These are phyloP conservation scores for Antheraea pernyi DNA, from an alignment of 1,140 invertebrate genomes.

Conservation along the genomic window DNA sequence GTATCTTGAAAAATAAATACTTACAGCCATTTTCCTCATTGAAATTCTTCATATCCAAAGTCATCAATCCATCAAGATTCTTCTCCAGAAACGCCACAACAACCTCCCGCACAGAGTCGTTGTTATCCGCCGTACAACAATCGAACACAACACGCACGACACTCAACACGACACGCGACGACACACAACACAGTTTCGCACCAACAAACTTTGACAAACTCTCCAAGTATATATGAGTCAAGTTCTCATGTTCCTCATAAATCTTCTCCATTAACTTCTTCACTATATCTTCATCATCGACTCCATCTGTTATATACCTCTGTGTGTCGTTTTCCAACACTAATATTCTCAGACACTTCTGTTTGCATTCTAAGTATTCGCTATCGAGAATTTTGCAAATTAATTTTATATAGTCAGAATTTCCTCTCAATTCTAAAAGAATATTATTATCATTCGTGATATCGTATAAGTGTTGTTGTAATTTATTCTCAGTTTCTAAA, in stretches of 20 bases:
- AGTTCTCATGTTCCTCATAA: slow-evolving; percentile 54
- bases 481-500: slow-evolving; percentile 36
- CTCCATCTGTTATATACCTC: slow-evolving; percentile 29
- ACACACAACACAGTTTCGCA: slow-evolving; percentile 24
- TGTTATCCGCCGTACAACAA: slow-evolving; percentile 52
- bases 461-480: slow-evolving; percentile 41
- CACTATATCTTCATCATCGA: slow-evolving; percentile 29
- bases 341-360: slow-evolving; percentile 52
- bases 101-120: slow-evolving; percentile 38
- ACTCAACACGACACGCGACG: slow-evolving; percentile 26
- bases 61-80: slow-evolving; percentile 37
- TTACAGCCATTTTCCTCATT: slow-evolving; percentile 49
- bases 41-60: slow-evolving; percentile 31
- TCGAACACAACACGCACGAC: slow-evolving; percentile 46
- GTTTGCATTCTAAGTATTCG: slow-evolving; percentile 56
- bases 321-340: slow-evolving; percentile 43
- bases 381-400: slow-evolving; percentile 40
- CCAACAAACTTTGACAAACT: slow-evolving; percentile 47
- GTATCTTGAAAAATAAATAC: slow-evolving; percentile 22
- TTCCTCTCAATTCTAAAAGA: slow-evolving; percentile 23
- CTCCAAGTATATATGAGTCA: slow-evolving; percentile 63
- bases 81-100: slow-evolving; percentile 54
- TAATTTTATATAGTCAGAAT: slow-evolving; percentile 27
- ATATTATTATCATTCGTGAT: slow-evolving; percentile 16
- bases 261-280: slow-evolving; percentile 37